A percentile compares a stretch with the other conserved stretches of the same genome.
Conservation (phyloP, 92 coral and sea anemone genomes). For the Palythoa grandis region DNA sequence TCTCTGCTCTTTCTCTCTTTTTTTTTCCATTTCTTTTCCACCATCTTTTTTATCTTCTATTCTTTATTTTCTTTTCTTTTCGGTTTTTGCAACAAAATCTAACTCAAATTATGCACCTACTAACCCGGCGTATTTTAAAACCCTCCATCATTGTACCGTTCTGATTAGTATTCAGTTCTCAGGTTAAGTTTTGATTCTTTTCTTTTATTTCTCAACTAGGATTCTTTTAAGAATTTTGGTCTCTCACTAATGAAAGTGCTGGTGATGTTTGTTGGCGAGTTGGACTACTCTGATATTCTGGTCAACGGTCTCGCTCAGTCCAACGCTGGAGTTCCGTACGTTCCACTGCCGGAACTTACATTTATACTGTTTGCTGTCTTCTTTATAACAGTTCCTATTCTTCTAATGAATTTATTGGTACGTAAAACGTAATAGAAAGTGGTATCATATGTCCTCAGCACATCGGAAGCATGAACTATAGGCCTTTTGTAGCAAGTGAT, state of each 20-base stretch:
- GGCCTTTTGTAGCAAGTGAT: too few relatives aligned
- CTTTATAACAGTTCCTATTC: conserved; percentile 73
- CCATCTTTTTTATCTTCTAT: too few relatives aligned
- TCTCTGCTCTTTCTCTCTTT: too few relatives aligned
- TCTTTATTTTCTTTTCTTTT: too few relatives aligned
- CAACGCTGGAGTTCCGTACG: conserved; percentile 60
- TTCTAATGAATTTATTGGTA: conserved; percentile 92
- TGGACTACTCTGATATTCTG: conserved; percentile 80
- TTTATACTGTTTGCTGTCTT: conserved; percentile 66
- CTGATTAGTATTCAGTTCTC: neutral
- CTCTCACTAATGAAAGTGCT: conserved; percentile 71
- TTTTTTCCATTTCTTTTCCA: too few relatives aligned
- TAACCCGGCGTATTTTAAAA: too few relatives aligned
- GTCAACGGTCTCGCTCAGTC: conserved; percentile 61
- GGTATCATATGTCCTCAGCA: too few relatives aligned
- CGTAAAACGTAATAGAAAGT: conserved; percentile 18
- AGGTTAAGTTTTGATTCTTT: neutral
- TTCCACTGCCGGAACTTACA: conserved; percentile 79
- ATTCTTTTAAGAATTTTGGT: conserved; percentile 60
- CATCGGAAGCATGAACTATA: too few relatives aligned
- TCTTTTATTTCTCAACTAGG: conserved; percentile 52
- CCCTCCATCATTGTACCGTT: too few relatives aligned
- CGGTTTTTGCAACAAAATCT: too few relatives aligned
- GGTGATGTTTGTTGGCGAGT: conserved; percentile 90
- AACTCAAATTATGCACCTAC: too few relatives aligned